Evolutionary conservation across 1,140 invertebrate species (phyloP), one percentile per base, ranked within the genome.

Genomic region (Euura lappo): DNA sequence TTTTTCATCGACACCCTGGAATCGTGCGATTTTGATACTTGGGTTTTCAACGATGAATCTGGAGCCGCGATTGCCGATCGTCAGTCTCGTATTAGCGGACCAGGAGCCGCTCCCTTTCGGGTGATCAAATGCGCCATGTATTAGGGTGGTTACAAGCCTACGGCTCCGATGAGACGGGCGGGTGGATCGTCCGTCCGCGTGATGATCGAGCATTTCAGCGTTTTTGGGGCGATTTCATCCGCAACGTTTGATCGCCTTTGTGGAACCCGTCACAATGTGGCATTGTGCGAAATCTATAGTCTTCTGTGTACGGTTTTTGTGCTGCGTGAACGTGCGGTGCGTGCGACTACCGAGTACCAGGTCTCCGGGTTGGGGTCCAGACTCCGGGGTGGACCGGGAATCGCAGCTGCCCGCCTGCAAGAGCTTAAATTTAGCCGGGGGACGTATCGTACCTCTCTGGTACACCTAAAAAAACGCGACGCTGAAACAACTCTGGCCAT

Each of bases 281-380:
- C 76, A 85, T 84, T 85, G 83, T 85, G 70, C 75, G 45, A 70
- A 71, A 70, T 73, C 75, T 75, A 81, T 79, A 81, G 82, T 84
- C 80, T 80, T 84, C 81, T 76, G 76, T 68, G 74, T 75, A 74
- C 73, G 71, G 74, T 80, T 81, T 81, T 80, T 81, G 79, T 83
- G 60, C 70, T 69, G 44, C 64, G 65, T 43, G 42, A 45, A 71
- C 66, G 45, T 67, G 69, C 72, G 70, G 46, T 65, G 60, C 65
- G 65, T 70, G 68, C 46, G 44, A 43, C 47, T 45, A n/a, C 51
- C 51, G 13, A 68, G 66, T 44, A 68, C 44, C 28, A 28, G 28
- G 28, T 28, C 28, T 28, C 28, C 28, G 28, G 28, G 66, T 42
- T 11, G 66, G 66, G 66, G 66, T 42, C 66, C 66, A 68, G 66